Conservation (phyloP, 2,888 invertebrate genomes). For the Lithophane semibrunnea region DNA sequence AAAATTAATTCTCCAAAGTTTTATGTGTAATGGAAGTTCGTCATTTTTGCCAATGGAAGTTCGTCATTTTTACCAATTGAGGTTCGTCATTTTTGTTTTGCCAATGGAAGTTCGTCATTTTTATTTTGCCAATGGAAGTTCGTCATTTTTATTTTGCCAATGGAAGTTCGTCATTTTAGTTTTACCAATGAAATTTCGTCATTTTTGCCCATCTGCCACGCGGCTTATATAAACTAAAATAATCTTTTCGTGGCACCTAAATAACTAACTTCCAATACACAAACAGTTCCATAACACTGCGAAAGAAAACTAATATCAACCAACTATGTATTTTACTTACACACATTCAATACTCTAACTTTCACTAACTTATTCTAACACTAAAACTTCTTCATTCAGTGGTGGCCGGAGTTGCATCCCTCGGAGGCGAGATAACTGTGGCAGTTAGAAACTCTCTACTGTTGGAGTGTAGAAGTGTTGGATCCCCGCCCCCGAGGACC, state of each 20-base stretch:
- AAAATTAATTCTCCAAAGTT: no score
- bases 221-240: background rate
- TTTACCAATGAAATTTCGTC: no score
- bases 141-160: no score
- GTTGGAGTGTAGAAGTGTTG: constrained; percentile 85
- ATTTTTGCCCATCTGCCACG: background rate
- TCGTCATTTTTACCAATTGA: no score
- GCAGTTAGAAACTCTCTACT: constrained; percentile 84
- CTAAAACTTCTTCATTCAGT: constrained; percentile 78
- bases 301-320: constrained; percentile 7
- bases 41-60: no score
- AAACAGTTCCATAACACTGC: background rate
- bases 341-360: constrained; percentile 2
- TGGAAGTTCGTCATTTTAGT: no score
- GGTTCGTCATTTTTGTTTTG: background rate
- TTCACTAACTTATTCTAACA: constrained; percentile 27
- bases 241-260: background rate
- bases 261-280: background rate
- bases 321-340: background rate
- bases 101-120: no score
- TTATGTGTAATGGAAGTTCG: no score
- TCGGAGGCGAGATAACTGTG: constrained; percentile 88
- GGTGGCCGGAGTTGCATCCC: constrained; percentile 92
- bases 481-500: constrained; percentile 86
- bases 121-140: no score